phyloP scores from a whole-genome alignment of 2,888 invertebrate genomes.

The Schrankia costaestrigalis region DNA sequence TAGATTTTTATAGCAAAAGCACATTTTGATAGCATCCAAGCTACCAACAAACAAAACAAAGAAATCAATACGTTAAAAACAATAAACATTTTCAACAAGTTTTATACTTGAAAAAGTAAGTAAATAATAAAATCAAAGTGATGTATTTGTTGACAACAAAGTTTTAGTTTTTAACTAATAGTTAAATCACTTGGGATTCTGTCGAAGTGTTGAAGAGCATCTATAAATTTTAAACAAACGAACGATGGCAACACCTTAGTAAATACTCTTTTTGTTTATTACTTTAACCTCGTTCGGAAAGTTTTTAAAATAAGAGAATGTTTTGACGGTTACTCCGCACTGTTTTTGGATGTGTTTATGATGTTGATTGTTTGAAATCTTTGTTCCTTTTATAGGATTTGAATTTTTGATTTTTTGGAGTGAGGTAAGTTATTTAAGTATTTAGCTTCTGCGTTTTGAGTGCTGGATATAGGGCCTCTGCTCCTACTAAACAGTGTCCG shows the following conservation, averaged over 20 bases:
- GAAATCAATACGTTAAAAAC: too few species aligned
- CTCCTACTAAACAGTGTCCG: too few species aligned
- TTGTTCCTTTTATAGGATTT: too few species aligned
- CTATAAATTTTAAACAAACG: constrained; percentile 16
- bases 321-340: constrained; percentile 1
- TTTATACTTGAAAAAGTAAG: too few species aligned
- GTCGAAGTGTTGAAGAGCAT: constrained; percentile 23
- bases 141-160: constrained; percentile 23
- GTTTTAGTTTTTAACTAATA: constrained; percentile 17
- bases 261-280: constrained; percentile 18
- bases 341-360: not conserved
- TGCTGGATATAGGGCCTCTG: too few species aligned
- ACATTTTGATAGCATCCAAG: too few species aligned
- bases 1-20: too few species aligned
- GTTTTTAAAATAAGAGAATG: constrained; percentile 6
- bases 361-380: not conserved
- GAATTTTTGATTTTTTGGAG: too few species aligned
- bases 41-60: too few species aligned
- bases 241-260: constrained; percentile 9
- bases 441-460: too few species aligned
- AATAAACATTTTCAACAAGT: too few species aligned
- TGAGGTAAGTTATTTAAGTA: too few species aligned
- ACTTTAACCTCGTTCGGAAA: constrained; percentile 15
- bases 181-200: constrained; percentile 13
- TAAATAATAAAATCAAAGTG: constrained; percentile 13